A percentile compares a stretch with the other conserved stretches of the same genome.
Evolutionary conservation across 64 coral and sea anemone genomes (phyloP).

Genomic region (Montipora cactus): DNA sequence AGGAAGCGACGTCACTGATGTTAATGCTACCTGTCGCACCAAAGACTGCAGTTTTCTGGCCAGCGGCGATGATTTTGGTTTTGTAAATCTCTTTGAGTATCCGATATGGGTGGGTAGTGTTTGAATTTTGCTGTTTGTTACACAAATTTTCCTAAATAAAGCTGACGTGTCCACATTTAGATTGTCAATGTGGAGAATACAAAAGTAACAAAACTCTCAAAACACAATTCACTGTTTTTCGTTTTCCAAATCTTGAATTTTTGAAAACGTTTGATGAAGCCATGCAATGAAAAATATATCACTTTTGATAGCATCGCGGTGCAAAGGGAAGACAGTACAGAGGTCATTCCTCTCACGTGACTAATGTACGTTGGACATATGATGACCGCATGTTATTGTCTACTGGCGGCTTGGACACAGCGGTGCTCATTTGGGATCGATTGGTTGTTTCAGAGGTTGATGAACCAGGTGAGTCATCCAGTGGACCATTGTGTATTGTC

Average conservation of each 20-base stretch:
- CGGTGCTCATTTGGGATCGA: conserved; percentile 94
- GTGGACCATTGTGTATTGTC: background rate
- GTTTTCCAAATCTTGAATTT: too few relatives aligned
- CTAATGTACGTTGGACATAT: conserved; percentile 94
- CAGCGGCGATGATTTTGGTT: conserved; percentile 98
- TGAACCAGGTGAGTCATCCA: background rate
- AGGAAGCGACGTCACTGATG: conserved; percentile 91
- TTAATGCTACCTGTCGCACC: conserved; percentile 92
- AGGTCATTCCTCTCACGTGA: conserved; percentile 99
- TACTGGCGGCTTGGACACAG: conserved; percentile 96
- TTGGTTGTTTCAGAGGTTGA: conserved; percentile 59
- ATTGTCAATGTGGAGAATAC: too few relatives aligned
- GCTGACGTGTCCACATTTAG: too few relatives aligned
- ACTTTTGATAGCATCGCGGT: conserved; percentile 60
- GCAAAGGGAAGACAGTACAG: conserved; percentile 73
- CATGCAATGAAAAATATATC: background rate
- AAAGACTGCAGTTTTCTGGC: conserved; percentile 84
- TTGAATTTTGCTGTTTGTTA: background rate
- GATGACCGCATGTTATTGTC: conserved; percentile 93
- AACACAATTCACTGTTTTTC: too few relatives aligned
- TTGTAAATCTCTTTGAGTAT: conserved; percentile 95
- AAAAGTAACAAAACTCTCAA: too few relatives aligned
- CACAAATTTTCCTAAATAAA: too few relatives aligned
- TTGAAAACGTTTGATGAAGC: background rate
- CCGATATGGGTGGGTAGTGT: conserved; percentile 79